These are phyloP conservation scores for Heliconius melpomene DNA, from an alignment of 1,140 invertebrate genomes.

Conservation along the genomic window DNA sequence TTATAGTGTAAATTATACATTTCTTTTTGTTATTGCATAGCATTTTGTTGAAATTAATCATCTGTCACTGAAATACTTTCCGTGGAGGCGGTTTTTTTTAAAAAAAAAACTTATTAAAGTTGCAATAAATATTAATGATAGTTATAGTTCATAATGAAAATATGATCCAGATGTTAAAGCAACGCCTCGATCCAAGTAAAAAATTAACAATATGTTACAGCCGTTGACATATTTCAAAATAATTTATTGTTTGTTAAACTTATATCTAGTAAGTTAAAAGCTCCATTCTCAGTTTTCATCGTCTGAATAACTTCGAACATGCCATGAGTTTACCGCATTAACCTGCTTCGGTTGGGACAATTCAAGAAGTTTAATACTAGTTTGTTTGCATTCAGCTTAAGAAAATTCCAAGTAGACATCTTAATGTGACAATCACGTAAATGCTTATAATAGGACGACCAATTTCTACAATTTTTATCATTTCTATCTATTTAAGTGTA, in stretches of 20 bases:
- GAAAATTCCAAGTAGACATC: conserved; percentile 13
- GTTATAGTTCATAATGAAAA: too few species aligned
- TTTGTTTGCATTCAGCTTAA: conserved; percentile 16
- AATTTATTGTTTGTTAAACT: conserved; percentile 11
- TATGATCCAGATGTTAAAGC: too few species aligned
- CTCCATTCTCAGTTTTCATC: conserved; percentile 25
- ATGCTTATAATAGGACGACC: background rate
- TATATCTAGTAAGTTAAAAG: conserved; percentile 22
- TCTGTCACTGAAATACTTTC: too few species aligned
- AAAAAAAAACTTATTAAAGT: too few species aligned
- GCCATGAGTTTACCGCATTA: conserved; percentile 37
- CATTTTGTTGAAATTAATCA: too few species aligned
- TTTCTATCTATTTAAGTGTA: too few species aligned
- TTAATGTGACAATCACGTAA: background rate
- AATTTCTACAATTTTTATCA: background rate
- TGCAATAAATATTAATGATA: too few species aligned
- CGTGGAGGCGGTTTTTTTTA: too few species aligned
- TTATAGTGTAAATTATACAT: too few species aligned
- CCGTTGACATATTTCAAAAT: background rate
- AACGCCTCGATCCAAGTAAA: too few species aligned
- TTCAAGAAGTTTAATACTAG: conserved; percentile 24
- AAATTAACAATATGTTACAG: background rate
- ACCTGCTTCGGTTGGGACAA: conserved; percentile 27
- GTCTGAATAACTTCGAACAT: conserved; percentile 37
- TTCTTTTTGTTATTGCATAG: too few species aligned